Evolutionary conservation across 2,888 invertebrate species (phyloP), one percentile per base, ranked within the genome.

Genomic region (Petrolisthes cinctipes): DNA sequence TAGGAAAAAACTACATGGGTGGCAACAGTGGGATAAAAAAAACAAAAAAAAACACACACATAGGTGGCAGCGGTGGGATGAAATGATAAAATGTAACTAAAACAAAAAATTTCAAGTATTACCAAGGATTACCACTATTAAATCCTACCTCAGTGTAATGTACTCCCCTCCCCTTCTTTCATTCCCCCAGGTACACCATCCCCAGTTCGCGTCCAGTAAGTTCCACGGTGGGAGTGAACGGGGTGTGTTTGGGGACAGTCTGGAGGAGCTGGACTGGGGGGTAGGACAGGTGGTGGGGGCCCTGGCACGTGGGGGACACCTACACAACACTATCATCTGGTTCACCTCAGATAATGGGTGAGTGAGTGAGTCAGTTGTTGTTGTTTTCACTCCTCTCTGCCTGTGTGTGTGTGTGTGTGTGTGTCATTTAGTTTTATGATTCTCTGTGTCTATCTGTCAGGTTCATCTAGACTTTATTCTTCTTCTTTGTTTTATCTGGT

Each of bases 201-300:
- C 85, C 23, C 84, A 88, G 57, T 88, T 88, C 61, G 78, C 85
- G n/a, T 82, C 88, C 9, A 82, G 61, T 61, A 79, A 80, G 56
- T 85, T 78, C 66, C 14, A 66, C 75, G 86, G 80, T 17, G 37
- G 3, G 17, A 89, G 83, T 82, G 54, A 71, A 7, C 85, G 90
- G 17, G 91, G 91, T 4, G 71, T 79, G 0, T 89, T 90, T 37
- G 90, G 90, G 5, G 91, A 91, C 83, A 85, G 91, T 9, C 83
- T 92, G 37, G 6, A 73, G 14, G 92, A 92, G 84, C 82, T 92
- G 85, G 92, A 92, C 88, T 88, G 89, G 87, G 78, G 91, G 14
- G 90, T 91, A 20, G 91, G 82, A 1, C 71, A 85, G 82, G 53
- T 88, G 17, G 76, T 88, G 11, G 23, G 37, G 9, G 86, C 87